These are phyloP conservation scores for Ectemnius cavifrons DNA, from an alignment of 2,888 invertebrate species.

Conservation along the genomic window DNA sequence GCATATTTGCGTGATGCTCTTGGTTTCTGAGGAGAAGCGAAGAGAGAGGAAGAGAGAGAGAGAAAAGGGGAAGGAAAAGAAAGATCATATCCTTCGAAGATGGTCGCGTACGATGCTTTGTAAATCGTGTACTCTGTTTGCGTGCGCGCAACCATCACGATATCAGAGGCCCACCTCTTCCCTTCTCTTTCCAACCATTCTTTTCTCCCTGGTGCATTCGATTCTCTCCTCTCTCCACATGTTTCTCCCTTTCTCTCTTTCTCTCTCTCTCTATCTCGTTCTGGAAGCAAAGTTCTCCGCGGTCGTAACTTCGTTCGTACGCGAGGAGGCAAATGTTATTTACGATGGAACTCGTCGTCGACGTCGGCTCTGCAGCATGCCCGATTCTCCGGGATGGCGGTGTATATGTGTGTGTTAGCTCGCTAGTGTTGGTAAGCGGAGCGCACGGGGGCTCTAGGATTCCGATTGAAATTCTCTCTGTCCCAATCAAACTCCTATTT, in stretches of 20 bases:
- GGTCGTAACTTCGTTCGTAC: conserved; percentile 60
- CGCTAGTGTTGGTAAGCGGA: conserved; percentile 9
- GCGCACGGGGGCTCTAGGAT: conserved; percentile 37
- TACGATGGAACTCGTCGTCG: conserved; percentile 62
- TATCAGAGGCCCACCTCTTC: conserved; percentile 9
- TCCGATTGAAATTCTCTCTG: conserved; percentile 74
- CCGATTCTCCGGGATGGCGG: too few species aligned
- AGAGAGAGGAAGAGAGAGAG: too few species aligned
- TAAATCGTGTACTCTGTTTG: conserved; percentile 60
- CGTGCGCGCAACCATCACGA: conserved; percentile 21
- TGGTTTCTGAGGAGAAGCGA: not conserved
- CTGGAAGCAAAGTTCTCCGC: conserved; percentile 48
- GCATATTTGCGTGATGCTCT: conserved; percentile 6
- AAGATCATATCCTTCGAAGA: conserved; percentile 21
- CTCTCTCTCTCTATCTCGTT: conserved; percentile 24
- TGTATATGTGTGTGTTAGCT: conserved; percentile 18
- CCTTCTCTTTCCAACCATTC: not conserved
- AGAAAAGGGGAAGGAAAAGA: too few species aligned
- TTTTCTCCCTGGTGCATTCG: not conserved
- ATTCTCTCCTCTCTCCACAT: conserved; percentile 15
- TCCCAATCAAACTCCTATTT: conserved; percentile 76
- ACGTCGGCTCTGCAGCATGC: too few species aligned
- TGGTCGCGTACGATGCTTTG: conserved; percentile 47
- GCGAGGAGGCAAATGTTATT: conserved; percentile 72
- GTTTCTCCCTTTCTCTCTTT: conserved; percentile 9